Evolutionary conservation across 2,888 invertebrate species (phyloP).

Genomic region (Leucozona laternaria): DNA sequence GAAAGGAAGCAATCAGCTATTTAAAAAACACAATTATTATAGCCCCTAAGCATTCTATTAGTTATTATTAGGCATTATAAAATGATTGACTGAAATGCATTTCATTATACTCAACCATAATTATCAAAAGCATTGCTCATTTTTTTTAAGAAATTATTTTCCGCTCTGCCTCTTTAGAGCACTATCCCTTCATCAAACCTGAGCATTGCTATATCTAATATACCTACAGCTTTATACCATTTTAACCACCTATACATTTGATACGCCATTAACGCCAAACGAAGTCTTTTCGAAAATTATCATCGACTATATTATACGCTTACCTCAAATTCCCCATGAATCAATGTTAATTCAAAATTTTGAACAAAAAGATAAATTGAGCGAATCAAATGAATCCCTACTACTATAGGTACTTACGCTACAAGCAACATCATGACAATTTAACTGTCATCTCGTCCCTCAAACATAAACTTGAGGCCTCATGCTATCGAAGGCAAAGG

Average conservation of each 20-base stretch:
- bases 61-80: too few relatives aligned
- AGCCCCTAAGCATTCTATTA: too few relatives aligned
- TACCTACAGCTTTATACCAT: too few relatives aligned
- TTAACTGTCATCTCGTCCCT: conserved; percentile 70
- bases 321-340: background rate
- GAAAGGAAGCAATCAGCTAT: too few relatives aligned
- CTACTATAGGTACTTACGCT: background rate
- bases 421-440: conserved; percentile 57
- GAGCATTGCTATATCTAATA: too few relatives aligned
- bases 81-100: too few relatives aligned
- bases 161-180: too few relatives aligned
- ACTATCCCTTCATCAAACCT: too few relatives aligned
- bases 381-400: conserved; percentile 56
- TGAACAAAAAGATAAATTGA: conserved; percentile 66
- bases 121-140: background rate
- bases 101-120: background rate
- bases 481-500: conserved; percentile 27
- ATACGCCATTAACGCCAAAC: background rate
- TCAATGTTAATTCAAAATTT: conserved; percentile 59
- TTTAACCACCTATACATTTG: too few relatives aligned
- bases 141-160: too few relatives aligned
- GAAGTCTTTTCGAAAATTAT: background rate
- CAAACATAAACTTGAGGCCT: conserved; percentile 11
- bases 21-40: too few relatives aligned
- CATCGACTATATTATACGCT: background rate